Evolutionary conservation across 2,888 invertebrate species (phyloP), one percentile per base, ranked within the genome.

Genomic region (Chloroclystis v-ata): DNA sequence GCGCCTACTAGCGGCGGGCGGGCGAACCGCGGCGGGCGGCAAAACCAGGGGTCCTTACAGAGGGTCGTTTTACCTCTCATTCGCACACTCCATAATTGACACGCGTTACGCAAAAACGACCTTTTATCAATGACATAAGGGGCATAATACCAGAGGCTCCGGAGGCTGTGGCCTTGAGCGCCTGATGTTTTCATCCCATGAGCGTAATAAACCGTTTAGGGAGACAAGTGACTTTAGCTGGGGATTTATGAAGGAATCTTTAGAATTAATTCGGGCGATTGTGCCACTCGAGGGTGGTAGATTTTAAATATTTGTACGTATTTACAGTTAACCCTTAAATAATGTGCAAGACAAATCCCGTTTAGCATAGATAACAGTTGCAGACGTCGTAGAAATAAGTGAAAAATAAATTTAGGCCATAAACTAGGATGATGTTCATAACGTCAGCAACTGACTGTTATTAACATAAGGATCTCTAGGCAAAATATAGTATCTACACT

Each of bases 141-240:
- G 63, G 67, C 70, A 78, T 77, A 75, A 73, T 76, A 75, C 16
- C 2, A 65, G 62, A 14, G 65, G 63, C 57, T 47, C 67, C 6
- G 28, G 56, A 67, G 63, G 68, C 70, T 70, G 69, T 78, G 82
- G 78, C 86, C 86, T 87, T 84, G 86, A 82, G 80, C 66, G 71
- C 76, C 78, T 81, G 81, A 86, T 85, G 83, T 83, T 85, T 85
- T 83, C 82, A 85, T 86, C 83, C 76, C 79, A 77, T 68, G 79
- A 69, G 83, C 78, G 83, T 84, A 85, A 82, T 86, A 86, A 85
- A 85, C 73, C 82, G 79, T 82, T 85, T 83, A 85, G 77, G 70
- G 77, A 81, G 82, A 70, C 76, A 69, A 78, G 78, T 76, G 81
- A 82, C 81, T 83, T 78, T 76, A 78, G 75, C 75, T 75, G 72